Conservation (phyloP, 2,113 vertebrate genomes). For the Scortum barcoo region DNA sequence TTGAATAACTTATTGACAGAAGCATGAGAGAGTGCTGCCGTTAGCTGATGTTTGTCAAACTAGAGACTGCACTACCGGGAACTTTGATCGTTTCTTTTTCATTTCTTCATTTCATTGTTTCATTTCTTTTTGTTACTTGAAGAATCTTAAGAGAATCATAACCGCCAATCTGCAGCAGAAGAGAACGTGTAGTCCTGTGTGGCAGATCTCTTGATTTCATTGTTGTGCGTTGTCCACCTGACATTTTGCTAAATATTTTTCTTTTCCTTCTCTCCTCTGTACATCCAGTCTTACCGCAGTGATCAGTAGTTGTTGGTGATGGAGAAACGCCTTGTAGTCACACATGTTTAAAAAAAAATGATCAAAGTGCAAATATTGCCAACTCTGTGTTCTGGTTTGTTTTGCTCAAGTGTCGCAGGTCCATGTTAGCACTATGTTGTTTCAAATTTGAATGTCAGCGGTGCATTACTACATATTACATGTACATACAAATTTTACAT, state of each 20-base stretch:
- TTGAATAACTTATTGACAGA: slow-evolving; percentile 63
- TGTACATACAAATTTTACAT: slow-evolving; percentile 87
- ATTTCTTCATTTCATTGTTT: slow-evolving; percentile 15
- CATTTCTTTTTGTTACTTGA: slow-evolving; percentile 44
- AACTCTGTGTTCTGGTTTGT: slow-evolving; percentile 57
- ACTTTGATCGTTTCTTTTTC: slow-evolving; percentile 10
- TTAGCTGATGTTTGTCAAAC: slow-evolving; percentile 37
- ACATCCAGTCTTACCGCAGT: slow-evolving; percentile 33
- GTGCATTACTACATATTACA: slow-evolving; percentile 76
- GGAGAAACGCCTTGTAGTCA: slow-evolving; percentile 33
- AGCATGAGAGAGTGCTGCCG: slow-evolving; percentile 3
- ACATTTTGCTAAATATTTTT: slow-evolving; percentile 24
- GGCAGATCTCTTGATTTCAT: slow-evolving; percentile 17
- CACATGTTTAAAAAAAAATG: slow-evolving; percentile 35
- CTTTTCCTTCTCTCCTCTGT: slow-evolving; percentile 1
- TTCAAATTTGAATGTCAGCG: slow-evolving; percentile 71
- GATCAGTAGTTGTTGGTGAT: slow-evolving; percentile 38
- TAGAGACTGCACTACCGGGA: slow-evolving; percentile 44
- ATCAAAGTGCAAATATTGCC: slow-evolving; percentile 46
- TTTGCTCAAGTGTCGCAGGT: slow-evolving; percentile 55
- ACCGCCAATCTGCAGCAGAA: slow-evolving; percentile 12
- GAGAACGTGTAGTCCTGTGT: slow-evolving; percentile 9
- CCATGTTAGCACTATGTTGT: slow-evolving; percentile 76
- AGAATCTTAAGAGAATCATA: slow-evolving; percentile 37
- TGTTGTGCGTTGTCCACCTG: neutral